phyloP scores from a whole-genome alignment of 2,113 vertebrate species.

The Laticauda laticaudata region DNA sequence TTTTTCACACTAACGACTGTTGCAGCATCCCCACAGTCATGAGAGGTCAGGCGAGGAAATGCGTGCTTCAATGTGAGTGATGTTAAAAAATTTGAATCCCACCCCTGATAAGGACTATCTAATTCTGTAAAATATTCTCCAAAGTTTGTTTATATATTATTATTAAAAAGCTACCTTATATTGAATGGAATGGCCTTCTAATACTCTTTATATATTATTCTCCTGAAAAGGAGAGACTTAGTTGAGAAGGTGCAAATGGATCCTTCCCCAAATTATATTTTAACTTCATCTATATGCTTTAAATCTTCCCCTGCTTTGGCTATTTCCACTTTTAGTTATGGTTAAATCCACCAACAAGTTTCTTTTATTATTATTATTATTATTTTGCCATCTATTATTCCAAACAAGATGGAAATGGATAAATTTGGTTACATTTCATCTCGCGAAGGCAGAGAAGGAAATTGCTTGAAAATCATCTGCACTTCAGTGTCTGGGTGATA shows the following conservation, averaged over 20 bases:
- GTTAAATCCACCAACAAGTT: constrained; percentile 40
- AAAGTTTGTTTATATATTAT: not conserved
- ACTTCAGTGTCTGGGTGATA: constrained; percentile 44
- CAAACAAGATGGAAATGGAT: constrained; percentile 54
- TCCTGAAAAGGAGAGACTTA: constrained; percentile 51
- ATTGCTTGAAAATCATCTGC: constrained; percentile 41
- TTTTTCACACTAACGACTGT: too few relatives aligned
- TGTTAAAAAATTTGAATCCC: too few relatives aligned
- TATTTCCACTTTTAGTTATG: constrained; percentile 48
- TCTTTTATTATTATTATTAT: not conserved
- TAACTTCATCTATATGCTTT: constrained; percentile 57
- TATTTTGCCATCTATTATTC: constrained; percentile 48
- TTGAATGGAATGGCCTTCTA: not conserved
- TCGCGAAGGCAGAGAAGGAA: constrained; percentile 36
- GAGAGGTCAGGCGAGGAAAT: too few relatives aligned
- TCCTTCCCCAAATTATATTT: constrained; percentile 52
- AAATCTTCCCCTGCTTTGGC: constrained; percentile 52
- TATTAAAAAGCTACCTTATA: not conserved
- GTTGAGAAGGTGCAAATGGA: constrained; percentile 67
- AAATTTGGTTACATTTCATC: constrained; percentile 49
- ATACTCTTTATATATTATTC: not conserved
- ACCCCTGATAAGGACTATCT: not conserved
- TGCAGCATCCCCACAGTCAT: too few relatives aligned
- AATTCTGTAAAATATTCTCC: not conserved
- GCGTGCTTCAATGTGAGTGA: too few relatives aligned